Evolutionary conservation across 2,888 invertebrate genomes (phyloP), one percentile per base, ranked within the genome.

Genomic region (Folsomia manolachei): DNA sequence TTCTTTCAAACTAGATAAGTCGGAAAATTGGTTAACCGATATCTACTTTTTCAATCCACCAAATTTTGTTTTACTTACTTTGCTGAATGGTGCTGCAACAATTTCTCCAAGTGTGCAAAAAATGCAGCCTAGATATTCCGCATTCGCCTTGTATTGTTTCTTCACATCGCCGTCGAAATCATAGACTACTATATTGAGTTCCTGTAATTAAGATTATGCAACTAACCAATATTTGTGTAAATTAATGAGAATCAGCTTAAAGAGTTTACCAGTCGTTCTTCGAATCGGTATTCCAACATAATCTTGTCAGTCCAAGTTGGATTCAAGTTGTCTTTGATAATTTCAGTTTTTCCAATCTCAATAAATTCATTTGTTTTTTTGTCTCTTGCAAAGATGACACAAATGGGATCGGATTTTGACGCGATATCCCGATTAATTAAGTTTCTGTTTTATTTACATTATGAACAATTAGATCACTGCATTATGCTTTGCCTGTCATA

Each of bases 231-330:
- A n/a, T n/a, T n/a, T n/a, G n/a, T 64, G 9, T 11, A 21, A 63
- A 25, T 2, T 2, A 14, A 27, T 64, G 64, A 64, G 25, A 21
- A 21, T 21, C 24, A 23, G 18, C 27, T 27, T 11, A 27, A 51
- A 39, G 21, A 21, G 25, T 23, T 2, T 52, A 75, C 75, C 68
- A 75, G 78, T 52, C 84, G 83, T 69, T 84, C 83, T 74, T 86
- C 85, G 82, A 86, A 86, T 76, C 82, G 83, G 79, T 85, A 87
- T 63, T 84, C 84, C 53, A 86, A 73, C 7, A 82, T 79, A 79
- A 86, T 83, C 72, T 84, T 83, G 62, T 81, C 85, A 9, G 84
- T 84, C 85, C 86, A 84, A 69, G 82, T 82, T 1, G 84, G 84
- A 67, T 83, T 82, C 56, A 83, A 69, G 23, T 81, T 81, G 76